Percentiles rank a stretch among this genome's conserved stretches.
These are phyloP conservation scores for Synanthedon andrenaeformis DNA, from an alignment of 2,888 invertebrate genomes.

Conservation along the genomic window DNA sequence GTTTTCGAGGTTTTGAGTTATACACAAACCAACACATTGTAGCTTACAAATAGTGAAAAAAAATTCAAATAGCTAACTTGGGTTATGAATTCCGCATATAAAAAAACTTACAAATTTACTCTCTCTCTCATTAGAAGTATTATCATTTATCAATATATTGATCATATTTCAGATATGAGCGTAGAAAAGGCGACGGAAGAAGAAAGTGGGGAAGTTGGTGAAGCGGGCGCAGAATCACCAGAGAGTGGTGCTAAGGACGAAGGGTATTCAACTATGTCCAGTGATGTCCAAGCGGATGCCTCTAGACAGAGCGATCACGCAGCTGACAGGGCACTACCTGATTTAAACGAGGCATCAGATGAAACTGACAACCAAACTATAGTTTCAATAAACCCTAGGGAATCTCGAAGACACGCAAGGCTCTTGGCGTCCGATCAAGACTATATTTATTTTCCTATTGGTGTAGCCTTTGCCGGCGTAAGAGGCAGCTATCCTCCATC, in stretches of 20 bases:
- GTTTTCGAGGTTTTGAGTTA: too few relatives aligned
- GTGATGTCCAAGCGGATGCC: slow-evolving; percentile 81
- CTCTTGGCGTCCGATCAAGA: slow-evolving; percentile 73
- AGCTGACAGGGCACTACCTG: slow-evolving; percentile 72
- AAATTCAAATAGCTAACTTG: too few relatives aligned
- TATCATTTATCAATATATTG: too few relatives aligned
- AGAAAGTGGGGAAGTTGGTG: slow-evolving; percentile 69
- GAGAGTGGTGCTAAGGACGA: slow-evolving; percentile 84
- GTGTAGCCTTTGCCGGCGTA: slow-evolving; percentile 72
- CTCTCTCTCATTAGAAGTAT: too few relatives aligned
- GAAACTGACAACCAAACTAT: slow-evolving; percentile 75
- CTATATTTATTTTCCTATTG: slow-evolving; percentile 76
- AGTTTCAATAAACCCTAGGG: slow-evolving; percentile 60
- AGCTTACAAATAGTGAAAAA: too few relatives aligned
- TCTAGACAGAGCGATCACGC: slow-evolving; percentile 71
- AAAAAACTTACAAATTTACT: too few relatives aligned
- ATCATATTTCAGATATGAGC: slow-evolving; percentile 30
- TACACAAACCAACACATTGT: too few relatives aligned
- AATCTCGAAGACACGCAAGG: slow-evolving; percentile 66
- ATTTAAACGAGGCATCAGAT: slow-evolving; percentile 80
- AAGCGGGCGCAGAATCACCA: slow-evolving; percentile 79
- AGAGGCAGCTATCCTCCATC: slow-evolving; percentile 81
- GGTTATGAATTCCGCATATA: too few relatives aligned
- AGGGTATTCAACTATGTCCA: slow-evolving; percentile 87
- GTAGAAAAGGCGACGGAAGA: slow-evolving; percentile 51